A percentile compares a stretch with the other conserved stretches of the same genome.
phyloP scores from a whole-genome alignment of 2,113 vertebrate species.

The Trogon melanurus region DNA sequence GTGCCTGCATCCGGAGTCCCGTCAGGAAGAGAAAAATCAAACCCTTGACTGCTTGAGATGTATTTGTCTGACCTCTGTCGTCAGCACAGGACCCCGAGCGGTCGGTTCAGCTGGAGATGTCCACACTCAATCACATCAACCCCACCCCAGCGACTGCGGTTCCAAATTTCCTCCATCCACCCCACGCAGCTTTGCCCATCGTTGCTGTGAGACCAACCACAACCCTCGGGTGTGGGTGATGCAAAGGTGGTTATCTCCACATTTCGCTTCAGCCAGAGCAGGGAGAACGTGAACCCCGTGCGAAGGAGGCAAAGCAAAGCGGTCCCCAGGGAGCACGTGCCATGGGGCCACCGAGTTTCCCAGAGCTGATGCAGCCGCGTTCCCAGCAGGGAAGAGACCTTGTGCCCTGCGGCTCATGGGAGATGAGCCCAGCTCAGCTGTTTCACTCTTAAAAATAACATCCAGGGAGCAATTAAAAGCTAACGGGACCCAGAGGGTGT shows the following conservation, averaged over 20 bases:
- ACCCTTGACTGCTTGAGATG: not conserved
- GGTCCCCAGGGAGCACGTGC: accelerated
- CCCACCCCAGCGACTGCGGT: not conserved
- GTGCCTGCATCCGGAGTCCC: not conserved
- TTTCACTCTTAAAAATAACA: not conserved
- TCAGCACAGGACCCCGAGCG: accelerated
- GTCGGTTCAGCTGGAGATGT: not conserved
- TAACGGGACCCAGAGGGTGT: not conserved
- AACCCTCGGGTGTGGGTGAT: accelerated
- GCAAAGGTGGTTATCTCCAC: accelerated
- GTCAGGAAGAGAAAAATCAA: not conserved
- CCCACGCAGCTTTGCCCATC: not conserved
- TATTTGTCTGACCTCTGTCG: not conserved
- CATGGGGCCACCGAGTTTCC: not conserved
- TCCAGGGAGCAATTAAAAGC: not conserved
- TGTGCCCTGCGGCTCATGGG: not conserved
- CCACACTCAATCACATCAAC: not conserved
- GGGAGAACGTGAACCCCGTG: not conserved
- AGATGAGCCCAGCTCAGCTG: accelerated
- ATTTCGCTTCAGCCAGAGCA: not conserved
- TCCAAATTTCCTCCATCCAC: not conserved
- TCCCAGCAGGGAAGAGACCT: not conserved
- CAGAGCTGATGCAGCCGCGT: accelerated
- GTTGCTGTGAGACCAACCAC: not conserved
- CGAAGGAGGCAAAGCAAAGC: not conserved